Conservation (phyloP, 2,888 invertebrate genomes). For the Mamestra brassicae region DNA sequence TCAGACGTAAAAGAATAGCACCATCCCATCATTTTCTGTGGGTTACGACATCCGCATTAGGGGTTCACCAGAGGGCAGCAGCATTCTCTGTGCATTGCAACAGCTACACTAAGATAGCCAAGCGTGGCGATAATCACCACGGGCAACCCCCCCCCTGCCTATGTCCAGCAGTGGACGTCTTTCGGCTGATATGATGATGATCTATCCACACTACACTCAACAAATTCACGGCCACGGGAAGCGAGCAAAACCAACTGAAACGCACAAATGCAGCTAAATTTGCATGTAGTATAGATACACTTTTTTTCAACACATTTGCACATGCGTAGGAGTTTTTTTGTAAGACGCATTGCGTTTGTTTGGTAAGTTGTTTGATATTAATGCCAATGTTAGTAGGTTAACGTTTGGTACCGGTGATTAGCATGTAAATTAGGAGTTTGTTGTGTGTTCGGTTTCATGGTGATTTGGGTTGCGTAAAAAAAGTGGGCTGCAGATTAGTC, state of each 20-base stretch:
- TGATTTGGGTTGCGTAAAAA: not conserved
- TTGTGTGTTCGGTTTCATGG: not conserved
- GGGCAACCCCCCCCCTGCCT: no score
- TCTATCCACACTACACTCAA: not conserved
- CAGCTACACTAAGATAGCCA: no score
- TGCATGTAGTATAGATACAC: slow-evolving; percentile 48
- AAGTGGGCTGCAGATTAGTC: not conserved
- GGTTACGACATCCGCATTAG: no score
- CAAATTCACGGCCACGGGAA: slow-evolving; percentile 37
- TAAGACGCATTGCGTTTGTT: slow-evolving; percentile 48
- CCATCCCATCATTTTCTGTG: no score
- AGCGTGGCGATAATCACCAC: no score
- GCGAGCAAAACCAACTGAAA: slow-evolving; percentile 9
- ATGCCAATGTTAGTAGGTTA: slow-evolving; percentile 47
- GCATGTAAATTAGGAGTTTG: slow-evolving; percentile 25
- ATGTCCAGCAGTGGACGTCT: no score
- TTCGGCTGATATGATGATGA: no score
- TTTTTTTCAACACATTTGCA: slow-evolving; percentile 47
- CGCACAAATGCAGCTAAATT: slow-evolving; percentile 33
- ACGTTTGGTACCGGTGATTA: slow-evolving; percentile 25
- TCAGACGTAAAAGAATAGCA: no score
- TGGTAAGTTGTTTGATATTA: slow-evolving; percentile 31
- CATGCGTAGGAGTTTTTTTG: slow-evolving; percentile 43
- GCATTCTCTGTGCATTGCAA: no score
- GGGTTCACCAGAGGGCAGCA: no score